phyloP scores from a whole-genome alignment of 2,888 invertebrate species.

The Hypomecis punctinalis region DNA sequence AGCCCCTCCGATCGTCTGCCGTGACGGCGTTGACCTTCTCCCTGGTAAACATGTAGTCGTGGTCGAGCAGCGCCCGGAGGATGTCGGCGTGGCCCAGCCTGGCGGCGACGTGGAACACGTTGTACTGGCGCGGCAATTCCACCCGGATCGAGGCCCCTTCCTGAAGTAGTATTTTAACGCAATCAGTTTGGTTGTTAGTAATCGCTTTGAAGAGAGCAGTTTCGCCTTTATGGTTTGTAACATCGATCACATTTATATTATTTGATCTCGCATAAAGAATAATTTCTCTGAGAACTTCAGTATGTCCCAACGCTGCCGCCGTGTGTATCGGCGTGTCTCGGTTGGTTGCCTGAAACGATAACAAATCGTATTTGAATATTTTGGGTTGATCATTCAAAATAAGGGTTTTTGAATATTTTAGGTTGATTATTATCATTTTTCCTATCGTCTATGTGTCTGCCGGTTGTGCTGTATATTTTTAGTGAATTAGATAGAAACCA shows the following conservation, averaged over 20 bases:
- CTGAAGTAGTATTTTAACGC: slow-evolving; percentile 54
- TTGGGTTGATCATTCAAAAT: background rate
- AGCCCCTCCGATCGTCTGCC: slow-evolving; percentile 51
- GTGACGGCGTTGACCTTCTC: slow-evolving; percentile 38
- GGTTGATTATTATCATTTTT: no score
- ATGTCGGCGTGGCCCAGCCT: slow-evolving; percentile 70
- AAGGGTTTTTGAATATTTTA: no score
- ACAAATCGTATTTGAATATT: background rate
- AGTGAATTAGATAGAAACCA: no score
- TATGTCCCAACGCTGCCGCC: slow-evolving; percentile 62
- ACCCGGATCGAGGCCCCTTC: slow-evolving; percentile 50
- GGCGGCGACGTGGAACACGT: slow-evolving; percentile 77
- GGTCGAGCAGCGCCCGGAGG: slow-evolving; percentile 68
- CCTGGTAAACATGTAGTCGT: slow-evolving; percentile 55
- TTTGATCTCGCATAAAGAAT: slow-evolving; percentile 42
- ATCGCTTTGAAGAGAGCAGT: slow-evolving; percentile 60
- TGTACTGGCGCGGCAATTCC: slow-evolving; percentile 58
- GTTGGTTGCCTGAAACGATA: slow-evolving; percentile 51
- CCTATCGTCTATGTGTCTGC: no score
- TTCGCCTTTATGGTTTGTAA: slow-evolving; percentile 52
- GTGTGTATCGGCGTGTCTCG: slow-evolving; percentile 67
- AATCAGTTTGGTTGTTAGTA: slow-evolving; percentile 49
- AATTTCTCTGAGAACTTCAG: slow-evolving; percentile 65
- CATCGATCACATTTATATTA: slow-evolving; percentile 29
- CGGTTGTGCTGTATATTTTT: no score